A percentile compares a stretch with the other conserved stretches of the same genome.
These are phyloP conservation scores for Fragum sueziense DNA, from an alignment of 2,888 invertebrate species.

Conservation along the genomic window DNA sequence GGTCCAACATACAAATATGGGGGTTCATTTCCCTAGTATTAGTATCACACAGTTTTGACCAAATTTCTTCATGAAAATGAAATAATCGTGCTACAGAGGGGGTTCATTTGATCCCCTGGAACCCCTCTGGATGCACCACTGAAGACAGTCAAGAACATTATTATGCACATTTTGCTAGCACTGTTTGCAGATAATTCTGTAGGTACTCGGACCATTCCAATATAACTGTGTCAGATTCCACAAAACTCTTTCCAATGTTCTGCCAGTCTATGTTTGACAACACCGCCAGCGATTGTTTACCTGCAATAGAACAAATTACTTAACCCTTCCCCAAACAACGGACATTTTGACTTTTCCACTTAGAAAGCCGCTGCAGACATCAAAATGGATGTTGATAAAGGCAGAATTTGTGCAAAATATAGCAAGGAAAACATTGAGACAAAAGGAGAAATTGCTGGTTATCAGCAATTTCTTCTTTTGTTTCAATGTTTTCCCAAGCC, in stretches of 20 bases:
- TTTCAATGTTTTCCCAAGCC: no score
- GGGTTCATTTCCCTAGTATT: not conserved
- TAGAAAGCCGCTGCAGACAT: no score
- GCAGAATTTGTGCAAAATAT: no score
- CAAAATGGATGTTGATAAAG: no score
- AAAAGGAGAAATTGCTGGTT: no score
- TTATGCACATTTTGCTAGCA: slow-evolving; percentile 7
- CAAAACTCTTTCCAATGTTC: slow-evolving; percentile 43
- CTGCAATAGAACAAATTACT: no score
- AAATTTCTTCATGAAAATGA: no score
- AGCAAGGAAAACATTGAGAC: no score
- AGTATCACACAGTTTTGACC: not conserved
- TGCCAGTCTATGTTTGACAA: slow-evolving; percentile 45
- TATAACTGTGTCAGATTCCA: slow-evolving; percentile 37
- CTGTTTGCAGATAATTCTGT: slow-evolving; percentile 33
- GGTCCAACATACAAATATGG: not conserved
- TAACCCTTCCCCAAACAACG: no score
- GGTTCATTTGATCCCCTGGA: not conserved
- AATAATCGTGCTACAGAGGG: no score
- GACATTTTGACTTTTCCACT: no score
- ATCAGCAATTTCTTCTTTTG: no score
- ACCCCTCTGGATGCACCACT: not conserved
- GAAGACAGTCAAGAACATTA: not conserved
- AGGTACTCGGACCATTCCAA: slow-evolving; percentile 47
- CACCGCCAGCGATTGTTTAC: slow-evolving; percentile 35